phyloP scores from a whole-genome alignment of 2,113 vertebrate genomes.

The Aegithalos caudatus region DNA sequence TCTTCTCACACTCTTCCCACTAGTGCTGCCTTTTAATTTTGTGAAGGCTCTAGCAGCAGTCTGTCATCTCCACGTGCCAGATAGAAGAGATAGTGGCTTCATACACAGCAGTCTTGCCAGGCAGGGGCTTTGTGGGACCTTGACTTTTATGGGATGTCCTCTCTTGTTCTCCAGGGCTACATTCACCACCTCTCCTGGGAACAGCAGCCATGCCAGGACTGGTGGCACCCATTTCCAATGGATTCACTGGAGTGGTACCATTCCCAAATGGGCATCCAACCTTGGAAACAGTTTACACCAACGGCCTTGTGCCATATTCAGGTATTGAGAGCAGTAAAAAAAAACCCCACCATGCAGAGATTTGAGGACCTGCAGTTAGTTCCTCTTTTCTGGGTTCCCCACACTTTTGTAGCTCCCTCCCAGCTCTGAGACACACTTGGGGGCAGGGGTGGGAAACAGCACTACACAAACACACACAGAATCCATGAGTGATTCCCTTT shows the following conservation, averaged over 20 bases:
- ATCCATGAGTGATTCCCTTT: background rate
- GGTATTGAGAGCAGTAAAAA: slow-evolving; percentile 46
- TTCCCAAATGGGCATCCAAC: slow-evolving; percentile 90
- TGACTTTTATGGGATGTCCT: background rate
- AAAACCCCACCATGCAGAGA: background rate
- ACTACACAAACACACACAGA: background rate
- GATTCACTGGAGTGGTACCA: slow-evolving; percentile 91
- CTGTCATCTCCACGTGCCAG: background rate
- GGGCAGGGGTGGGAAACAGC: background rate
- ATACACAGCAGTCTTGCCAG: background rate
- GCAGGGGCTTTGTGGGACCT: background rate
- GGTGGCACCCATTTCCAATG: slow-evolving; percentile 90
- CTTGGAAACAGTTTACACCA: slow-evolving; percentile 93
- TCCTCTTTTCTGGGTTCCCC: background rate
- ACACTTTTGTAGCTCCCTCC: background rate
- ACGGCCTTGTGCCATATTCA: slow-evolving; percentile 91
- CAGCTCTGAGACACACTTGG: background rate
- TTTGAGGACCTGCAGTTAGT: background rate
- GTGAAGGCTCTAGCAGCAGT: background rate
- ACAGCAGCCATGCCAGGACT: slow-evolving; percentile 89
- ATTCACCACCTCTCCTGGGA: slow-evolving; percentile 91
- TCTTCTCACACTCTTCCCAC: background rate
- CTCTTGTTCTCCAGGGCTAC: slow-evolving; percentile 79
- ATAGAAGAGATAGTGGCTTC: background rate
- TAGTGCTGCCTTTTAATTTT: background rate